phyloP scores from a whole-genome alignment of 2,888 invertebrate species.

The Liposcelis brunnea region DNA sequence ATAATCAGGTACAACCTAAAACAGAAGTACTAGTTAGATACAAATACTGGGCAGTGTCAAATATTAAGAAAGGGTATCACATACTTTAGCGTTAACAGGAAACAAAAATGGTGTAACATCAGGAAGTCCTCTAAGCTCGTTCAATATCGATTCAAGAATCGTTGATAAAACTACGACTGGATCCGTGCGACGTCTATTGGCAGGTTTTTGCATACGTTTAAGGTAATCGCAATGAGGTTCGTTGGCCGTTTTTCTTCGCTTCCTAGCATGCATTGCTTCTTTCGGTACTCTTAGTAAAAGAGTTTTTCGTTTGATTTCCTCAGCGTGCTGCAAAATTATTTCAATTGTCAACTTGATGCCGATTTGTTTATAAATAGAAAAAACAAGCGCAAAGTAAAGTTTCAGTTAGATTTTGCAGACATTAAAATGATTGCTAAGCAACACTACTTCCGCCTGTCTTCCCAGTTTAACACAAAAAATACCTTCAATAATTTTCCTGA shows the following conservation, averaged over 20 bases:
- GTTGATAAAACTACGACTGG: slow-evolving; percentile 89
- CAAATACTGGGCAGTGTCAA: not conserved
- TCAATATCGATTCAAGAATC: slow-evolving; percentile 76
- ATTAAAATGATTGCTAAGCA: slow-evolving; percentile 10
- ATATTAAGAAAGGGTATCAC: too few species aligned
- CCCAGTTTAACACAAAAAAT: slow-evolving; percentile 7
- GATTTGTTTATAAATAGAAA: too few species aligned
- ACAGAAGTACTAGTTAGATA: slow-evolving; percentile 14
- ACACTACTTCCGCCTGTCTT: too few species aligned
- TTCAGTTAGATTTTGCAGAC: too few species aligned
- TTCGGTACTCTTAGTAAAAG: slow-evolving; percentile 62
- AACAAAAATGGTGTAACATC: slow-evolving; percentile 86
- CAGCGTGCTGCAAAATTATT: slow-evolving; percentile 62
- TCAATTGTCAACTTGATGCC: too few species aligned
- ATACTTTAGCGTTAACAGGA: slow-evolving; percentile 85
- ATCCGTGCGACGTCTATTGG: slow-evolving; percentile 84
- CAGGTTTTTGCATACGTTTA: slow-evolving; percentile 61
- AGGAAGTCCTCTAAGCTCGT: slow-evolving; percentile 79
- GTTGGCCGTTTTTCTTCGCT: slow-evolving; percentile 42
- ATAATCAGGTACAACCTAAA: slow-evolving; percentile 77
- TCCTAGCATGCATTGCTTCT: slow-evolving; percentile 43
- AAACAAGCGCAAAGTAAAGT: slow-evolving; percentile 8
- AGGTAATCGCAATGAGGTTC: slow-evolving; percentile 78
- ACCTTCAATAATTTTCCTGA: slow-evolving; percentile 76
- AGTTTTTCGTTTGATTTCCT: slow-evolving; percentile 65